Percentiles rank a stretch among this genome's conserved stretches.
phyloP scores from a whole-genome alignment of 2,113 vertebrate genomes.

The Thamnaconus septentrionalis region DNA sequence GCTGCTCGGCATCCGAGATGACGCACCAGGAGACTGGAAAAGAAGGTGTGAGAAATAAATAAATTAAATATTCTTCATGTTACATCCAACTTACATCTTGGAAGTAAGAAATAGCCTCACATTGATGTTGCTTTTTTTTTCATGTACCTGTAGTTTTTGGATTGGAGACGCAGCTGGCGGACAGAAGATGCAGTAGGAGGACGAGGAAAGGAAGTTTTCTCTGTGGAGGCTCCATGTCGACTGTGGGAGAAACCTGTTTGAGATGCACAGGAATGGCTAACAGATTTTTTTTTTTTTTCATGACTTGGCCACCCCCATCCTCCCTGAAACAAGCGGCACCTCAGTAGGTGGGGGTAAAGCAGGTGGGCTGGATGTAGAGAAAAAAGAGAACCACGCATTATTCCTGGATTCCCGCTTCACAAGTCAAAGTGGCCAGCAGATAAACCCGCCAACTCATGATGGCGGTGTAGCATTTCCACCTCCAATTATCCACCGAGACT shows the following conservation, averaged over 20 bases:
- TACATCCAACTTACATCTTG: background rate
- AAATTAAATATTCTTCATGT: background rate
- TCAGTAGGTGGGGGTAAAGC: background rate
- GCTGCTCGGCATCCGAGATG: conserved; percentile 72
- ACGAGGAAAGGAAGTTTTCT: conserved; percentile 60
- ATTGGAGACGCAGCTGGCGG: conserved; percentile 47
- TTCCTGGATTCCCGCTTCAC: conserved; percentile 52
- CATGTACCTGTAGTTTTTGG: conserved; percentile 64
- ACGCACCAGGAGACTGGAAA: conserved; percentile 77
- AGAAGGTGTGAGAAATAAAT: background rate
- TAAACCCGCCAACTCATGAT: conserved; percentile 72
- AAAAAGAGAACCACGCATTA: conserved; percentile 70
- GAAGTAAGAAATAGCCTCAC: background rate
- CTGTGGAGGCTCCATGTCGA: conserved; percentile 65
- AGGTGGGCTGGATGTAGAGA: conserved; percentile 15
- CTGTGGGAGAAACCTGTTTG: conserved; percentile 42
- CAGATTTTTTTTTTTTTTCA: no score
- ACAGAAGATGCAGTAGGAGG: conserved; percentile 61
- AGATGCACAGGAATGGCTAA: background rate
- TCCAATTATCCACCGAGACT: conserved; percentile 69
- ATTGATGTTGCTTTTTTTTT: background rate
- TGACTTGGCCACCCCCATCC: no score
- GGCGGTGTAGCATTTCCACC: conserved; percentile 70
- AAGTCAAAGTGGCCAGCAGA: conserved; percentile 37
- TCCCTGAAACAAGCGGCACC: no score